Percentiles rank a stretch among this genome's conserved stretches.
These are phyloP conservation scores for Drosophila bunnanda DNA, from an alignment of 2,888 invertebrate genomes.

Conservation along the genomic window DNA sequence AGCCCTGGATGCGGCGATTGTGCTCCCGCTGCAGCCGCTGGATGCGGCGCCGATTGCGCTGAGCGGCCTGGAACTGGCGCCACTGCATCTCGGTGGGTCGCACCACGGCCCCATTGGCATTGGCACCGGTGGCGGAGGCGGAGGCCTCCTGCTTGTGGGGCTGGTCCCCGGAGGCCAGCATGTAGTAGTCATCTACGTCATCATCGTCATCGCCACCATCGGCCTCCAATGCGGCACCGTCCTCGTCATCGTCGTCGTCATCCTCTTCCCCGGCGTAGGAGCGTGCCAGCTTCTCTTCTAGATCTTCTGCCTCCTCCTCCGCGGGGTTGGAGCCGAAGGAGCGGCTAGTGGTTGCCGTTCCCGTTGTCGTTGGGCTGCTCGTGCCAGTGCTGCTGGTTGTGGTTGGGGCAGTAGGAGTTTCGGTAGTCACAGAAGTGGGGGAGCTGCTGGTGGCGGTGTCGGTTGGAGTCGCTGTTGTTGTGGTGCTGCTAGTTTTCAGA, in stretches of 20 bases:
- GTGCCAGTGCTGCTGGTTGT: not conserved
- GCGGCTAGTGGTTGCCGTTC: not conserved
- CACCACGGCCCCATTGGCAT: slow-evolving; percentile 5
- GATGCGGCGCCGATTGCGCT: slow-evolving; percentile 67
- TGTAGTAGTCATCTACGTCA: slow-evolving; percentile 40
- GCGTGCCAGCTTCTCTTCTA: slow-evolving; percentile 15
- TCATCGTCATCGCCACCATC: slow-evolving; percentile 35
- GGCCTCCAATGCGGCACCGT: not conserved
- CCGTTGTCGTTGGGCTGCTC: not conserved
- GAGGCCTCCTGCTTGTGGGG: not conserved
- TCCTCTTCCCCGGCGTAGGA: slow-evolving; percentile 14
- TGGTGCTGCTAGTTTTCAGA: slow-evolving; percentile 45
- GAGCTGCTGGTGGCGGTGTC: not conserved
- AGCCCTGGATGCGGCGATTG: slow-evolving; percentile 52
- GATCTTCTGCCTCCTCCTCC: slow-evolving; percentile 4
- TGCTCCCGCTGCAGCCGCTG: slow-evolving; percentile 64
- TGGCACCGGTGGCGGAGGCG: not conserved
- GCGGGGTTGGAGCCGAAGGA: not conserved
- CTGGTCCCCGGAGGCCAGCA: slow-evolving; percentile 31
- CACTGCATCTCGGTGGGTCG: slow-evolving; percentile 60
- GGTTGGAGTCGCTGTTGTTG: slow-evolving; percentile 41
- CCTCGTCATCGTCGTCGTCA: slow-evolving; percentile 18
- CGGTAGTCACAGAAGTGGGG: accelerated
- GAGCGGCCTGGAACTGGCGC: slow-evolving; percentile 62
- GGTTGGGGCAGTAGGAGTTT: not conserved